Base-by-base conservation (phyloP, 2,888 invertebrate genomes). In the Tachystola acroxantha region DNA sequence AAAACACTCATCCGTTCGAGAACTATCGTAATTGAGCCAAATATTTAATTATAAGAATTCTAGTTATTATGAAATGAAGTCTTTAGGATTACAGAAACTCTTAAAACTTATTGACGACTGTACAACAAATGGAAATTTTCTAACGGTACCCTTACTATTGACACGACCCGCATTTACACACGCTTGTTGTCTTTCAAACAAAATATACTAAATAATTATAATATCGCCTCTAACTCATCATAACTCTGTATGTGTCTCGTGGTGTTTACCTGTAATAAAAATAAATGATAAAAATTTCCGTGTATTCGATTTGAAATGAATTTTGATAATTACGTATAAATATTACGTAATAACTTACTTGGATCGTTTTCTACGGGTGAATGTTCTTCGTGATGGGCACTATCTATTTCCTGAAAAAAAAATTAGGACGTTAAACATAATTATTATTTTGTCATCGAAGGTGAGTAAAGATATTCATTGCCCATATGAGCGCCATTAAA, bases 191-290 rank as follows among this genome's bases (percentile, higher is more conserved):
- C 42, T 45, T 45, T 48, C 46, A 42, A 54, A 37, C 37, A 46
- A 49, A 57, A 54, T 48, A 32, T 37, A 42, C 46, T 46, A 46
- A 42, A 40, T 44, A 45, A n/a, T n/a, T 37, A 36, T 28, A 50
- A 46, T 45, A 44, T 44, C 30, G 45, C 6, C 16, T 4, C 16
- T 63, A 65, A 54, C 57, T 66, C 64, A 80, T 85, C 81, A 86
- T 84, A 86, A 81, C 65, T 86, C 85, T 7, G 69, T 69, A 53
- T 78, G 85, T 38, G 66, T 41, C 14, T 57, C 64, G 34, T 66
- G 65, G 30, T 54, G 45, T 47, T 61, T 58, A 46, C 57, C 84
- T 85, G 81, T 50, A 47, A 52, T 52, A 50, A 48, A 37, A 30
- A 42, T 7, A 29, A 20, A 16, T 10, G 7, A 12, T 2, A 2